Evolutionary conservation across 37 sponge, comb jelly and placozoan genomes (phyloP), one percentile per base, ranked within the genome.

Genomic region (Spongia lamella): DNA sequence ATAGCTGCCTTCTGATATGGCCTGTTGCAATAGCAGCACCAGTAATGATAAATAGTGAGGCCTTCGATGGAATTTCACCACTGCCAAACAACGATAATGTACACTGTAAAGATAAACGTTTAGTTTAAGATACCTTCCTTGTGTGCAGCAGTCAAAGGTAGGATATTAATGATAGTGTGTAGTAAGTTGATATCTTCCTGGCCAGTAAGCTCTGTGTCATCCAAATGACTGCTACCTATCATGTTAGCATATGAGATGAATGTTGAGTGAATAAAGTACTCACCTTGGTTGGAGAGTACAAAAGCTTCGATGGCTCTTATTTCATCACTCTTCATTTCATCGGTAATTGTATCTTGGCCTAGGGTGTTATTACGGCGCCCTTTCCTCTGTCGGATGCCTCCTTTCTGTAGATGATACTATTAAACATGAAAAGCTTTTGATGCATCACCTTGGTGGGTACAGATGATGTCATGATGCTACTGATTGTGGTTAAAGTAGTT

Each of bases 21-120:
- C 82, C 16, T 68, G 52, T 22, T 35, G 61, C 21, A 63, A 56
- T n/a, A 96, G 87, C 49, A 86, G 92, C 0, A 92, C 89, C 76
- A 84, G 79, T 38, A 80, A 73, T 85, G 92, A 93, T 32, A 96
- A 81, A 68, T 89, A 96, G 57, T 86, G 90, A 2, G 96, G 83
- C 20, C 93, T 61, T 19, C 90, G 66, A 2, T 90, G 71, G 56
- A 96, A 96, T 83, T 92, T 96, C 65, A 55, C 57, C 25, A 96
- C 96, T 92, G 78, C 20, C 37, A 4, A 64, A 7, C 33, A 64
- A 64, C 16, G 16, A n/a, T 13, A 14, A 32, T 16, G 51, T 47
- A 38, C 51, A 59, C 31, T 26, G 11, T 57, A 72, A 11, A 19
- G 20, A 72, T 16, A 39, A 2, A 72, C 37, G 16, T 58, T 33